Percentiles rank a stretch among this genome's conserved stretches.
phyloP scores from a whole-genome alignment of 1,140 invertebrate species.

The Geopemphigus sp. region DNA sequence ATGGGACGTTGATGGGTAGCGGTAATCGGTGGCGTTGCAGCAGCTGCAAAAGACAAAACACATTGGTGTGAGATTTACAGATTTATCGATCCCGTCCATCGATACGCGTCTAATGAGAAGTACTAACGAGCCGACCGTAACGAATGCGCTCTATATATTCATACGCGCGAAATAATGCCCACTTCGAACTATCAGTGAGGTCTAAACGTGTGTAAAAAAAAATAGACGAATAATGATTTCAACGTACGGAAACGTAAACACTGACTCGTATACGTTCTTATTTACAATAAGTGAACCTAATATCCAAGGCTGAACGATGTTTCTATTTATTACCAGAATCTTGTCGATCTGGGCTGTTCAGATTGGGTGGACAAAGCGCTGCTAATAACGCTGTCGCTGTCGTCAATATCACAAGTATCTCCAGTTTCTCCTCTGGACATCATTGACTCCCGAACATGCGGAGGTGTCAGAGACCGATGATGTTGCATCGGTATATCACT shows the following conservation, averaged over 20 bases:
- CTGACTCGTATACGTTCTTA: background rate
- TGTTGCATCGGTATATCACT: constrained; percentile 67
- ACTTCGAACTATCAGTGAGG: constrained; percentile 31
- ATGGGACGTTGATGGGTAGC: constrained; percentile 47
- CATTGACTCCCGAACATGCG: constrained; percentile 52
- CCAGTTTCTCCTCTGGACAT: constrained; percentile 59
- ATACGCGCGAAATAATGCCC: constrained; percentile 17
- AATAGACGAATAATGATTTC: constrained; percentile 20
- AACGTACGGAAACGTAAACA: background rate
- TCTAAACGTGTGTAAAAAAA: constrained; percentile 31
- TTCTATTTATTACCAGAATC: constrained; percentile 52
- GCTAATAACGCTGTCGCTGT: constrained; percentile 79
- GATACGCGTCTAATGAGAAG: background rate
- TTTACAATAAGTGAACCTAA: background rate
- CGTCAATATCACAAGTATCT: constrained; percentile 82
- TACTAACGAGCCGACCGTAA: constrained; percentile 31
- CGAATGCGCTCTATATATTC: constrained; percentile 13
- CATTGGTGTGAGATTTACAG: constrained; percentile 25
- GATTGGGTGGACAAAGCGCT: constrained; percentile 91
- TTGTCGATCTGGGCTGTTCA: constrained; percentile 75
- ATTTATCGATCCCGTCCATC: constrained; percentile 8
- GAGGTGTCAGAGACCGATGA: constrained; percentile 58
- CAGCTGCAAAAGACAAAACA: constrained; percentile 48
- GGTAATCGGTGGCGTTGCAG: constrained; percentile 48
- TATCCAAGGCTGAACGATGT: background rate